Conservation (phyloP, 2,797 vertebrate species). For the Siniperca obscura region DNA sequence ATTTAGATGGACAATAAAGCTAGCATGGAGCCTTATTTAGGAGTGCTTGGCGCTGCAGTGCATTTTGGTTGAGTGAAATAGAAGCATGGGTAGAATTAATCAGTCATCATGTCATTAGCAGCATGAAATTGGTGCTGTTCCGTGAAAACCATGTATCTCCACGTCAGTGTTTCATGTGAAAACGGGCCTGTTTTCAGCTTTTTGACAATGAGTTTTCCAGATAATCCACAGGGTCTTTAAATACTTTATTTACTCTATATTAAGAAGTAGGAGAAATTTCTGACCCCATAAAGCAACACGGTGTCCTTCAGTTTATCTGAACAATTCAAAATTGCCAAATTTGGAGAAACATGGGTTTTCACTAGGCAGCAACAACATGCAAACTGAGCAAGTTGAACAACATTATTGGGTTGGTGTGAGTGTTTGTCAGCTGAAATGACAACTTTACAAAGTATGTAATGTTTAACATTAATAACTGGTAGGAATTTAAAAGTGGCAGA, state of each 20-base stretch:
- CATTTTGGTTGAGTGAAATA: neutral
- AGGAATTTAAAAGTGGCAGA: neutral
- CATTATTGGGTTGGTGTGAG: rapidly evolving
- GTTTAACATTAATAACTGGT: neutral
- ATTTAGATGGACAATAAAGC: neutral
- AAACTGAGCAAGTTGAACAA: neutral
- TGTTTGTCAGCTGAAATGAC: neutral
- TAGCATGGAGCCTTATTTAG: neutral
- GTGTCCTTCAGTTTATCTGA: neutral
- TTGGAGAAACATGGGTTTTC: neutral
- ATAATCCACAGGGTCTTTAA: neutral
- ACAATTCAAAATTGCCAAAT: neutral
- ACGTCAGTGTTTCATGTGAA: neutral
- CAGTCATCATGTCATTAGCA: neutral
- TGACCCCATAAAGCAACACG: neutral
- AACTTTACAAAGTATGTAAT: neutral
- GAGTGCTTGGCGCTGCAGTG: neutral
- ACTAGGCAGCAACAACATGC: neutral
- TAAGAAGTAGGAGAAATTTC: neutral
- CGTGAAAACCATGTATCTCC: neutral
- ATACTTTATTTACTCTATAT: neutral
- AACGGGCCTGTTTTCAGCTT: neutral
- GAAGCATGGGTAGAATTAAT: neutral
- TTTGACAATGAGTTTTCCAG: neutral
- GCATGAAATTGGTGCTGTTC: neutral